Base-by-base conservation (phyloP, 2,888 invertebrate species). In the Gandaritis pyraliata region DNA sequence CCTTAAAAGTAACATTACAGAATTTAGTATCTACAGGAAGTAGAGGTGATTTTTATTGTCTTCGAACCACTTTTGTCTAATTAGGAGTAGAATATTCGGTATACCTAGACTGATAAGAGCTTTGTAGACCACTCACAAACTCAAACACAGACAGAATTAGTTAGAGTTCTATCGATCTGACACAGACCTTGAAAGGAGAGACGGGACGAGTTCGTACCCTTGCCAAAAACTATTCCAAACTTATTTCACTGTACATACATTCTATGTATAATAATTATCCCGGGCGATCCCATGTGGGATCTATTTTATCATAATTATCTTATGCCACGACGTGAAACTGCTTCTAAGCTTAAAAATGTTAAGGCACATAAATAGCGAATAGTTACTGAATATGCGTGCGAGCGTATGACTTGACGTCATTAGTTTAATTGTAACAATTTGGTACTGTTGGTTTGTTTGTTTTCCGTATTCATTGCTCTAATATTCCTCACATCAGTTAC, bases 311-410 rank as follows among this genome's bases (percentile, higher is more conserved):
- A n/a, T 33, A 10, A 5, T 2, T 11, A 33, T 33, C 8, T 33
- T 33, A 33, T 33, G 33, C 33, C 10, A 10, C 6, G 6, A 2
- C 23, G 0, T 23, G 23, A 23, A 33, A 45, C 11, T 45, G 45
- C 11, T 16, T 16, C 18, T 46, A 3, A 23, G 18, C 16, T 1
- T 1, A 15, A 16, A 16, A 16, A 43, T 16, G 16, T 43, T 50
- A 38, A 16, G 13, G 50, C 38, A 29, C 10, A 29, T 29, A 18
- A 0, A 30, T 41, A 45, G 23, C 23, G 45, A 51, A 50, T 18
- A 36, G 39, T 46, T 51, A 33, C 38, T 38, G 15, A 58, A 50
- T 49, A 50, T 51, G 58, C 58, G 45, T 51, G 58, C 46, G 46
- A 36, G 46, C 38, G 39, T 48, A 43, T 46, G 29, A 29, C 49